Percentiles rank a stretch among this genome's conserved stretches.
These are phyloP conservation scores for Ambastaia sidthimunki DNA, from an alignment of 2,797 vertebrate species.

Conservation along the genomic window DNA sequence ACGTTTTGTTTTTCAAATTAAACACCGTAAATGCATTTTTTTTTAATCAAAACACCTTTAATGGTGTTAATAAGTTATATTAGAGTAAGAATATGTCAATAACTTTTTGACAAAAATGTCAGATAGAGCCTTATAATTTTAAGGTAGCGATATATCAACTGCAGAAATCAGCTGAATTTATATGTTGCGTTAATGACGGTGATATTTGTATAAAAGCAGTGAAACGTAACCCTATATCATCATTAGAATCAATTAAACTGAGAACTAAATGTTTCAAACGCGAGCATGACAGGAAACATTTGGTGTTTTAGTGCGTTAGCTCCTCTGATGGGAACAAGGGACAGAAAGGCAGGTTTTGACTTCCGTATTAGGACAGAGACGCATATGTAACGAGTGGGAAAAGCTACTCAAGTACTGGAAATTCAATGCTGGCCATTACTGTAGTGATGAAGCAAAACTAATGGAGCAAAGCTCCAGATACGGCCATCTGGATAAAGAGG, in stretches of 20 bases:
- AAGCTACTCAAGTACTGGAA: slow-evolving; percentile 66
- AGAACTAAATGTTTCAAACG: slow-evolving; percentile 24
- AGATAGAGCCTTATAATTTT: no score
- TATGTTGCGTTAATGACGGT: neutral
- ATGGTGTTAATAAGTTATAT: no score
- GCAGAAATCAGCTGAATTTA: neutral
- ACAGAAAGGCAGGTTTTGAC: slow-evolving; percentile 58
- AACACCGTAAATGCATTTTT: no score
- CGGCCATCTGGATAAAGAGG: slow-evolving; percentile 80
- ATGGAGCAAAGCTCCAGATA: slow-evolving; percentile 84
- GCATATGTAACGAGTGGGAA: slow-evolving; percentile 25
- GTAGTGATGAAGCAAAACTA: slow-evolving; percentile 72
- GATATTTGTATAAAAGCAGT: neutral
- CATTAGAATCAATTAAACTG: neutral
- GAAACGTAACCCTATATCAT: neutral
- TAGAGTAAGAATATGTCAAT: no score
- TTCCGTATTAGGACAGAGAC: slow-evolving; percentile 52
- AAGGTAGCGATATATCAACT: no score
- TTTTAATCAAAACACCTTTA: no score
- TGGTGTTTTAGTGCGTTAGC: slow-evolving; percentile 18
- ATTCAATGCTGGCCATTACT: slow-evolving; percentile 56
- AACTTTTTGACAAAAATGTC: no score
- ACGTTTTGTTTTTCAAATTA: no score
- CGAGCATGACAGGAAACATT: slow-evolving; percentile 35
- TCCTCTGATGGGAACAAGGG: slow-evolving; percentile 36